Conservation (phyloP, 2,888 invertebrate genomes). For the Pharmacophagus antenor region DNA sequence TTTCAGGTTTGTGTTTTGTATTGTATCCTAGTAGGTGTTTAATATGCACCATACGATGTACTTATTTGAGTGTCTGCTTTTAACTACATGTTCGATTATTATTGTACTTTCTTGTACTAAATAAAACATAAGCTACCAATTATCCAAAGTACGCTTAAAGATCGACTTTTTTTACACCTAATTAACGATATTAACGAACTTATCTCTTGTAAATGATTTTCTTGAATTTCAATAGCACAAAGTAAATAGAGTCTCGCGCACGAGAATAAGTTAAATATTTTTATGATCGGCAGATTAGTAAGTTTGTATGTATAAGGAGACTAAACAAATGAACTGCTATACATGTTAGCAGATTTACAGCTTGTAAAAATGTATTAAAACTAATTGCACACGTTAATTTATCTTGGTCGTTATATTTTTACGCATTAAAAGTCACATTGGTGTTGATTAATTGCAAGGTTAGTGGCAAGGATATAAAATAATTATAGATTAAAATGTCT, state of each 20-base stretch:
- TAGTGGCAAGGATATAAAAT: constrained; percentile 1
- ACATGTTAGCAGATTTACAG: not conserved
- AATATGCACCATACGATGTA: not conserved
- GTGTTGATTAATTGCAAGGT: not conserved
- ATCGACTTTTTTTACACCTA: not conserved
- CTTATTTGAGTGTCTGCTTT: not conserved
- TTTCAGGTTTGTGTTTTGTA: too few species aligned
- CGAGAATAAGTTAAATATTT: not conserved
- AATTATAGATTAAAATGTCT: not conserved
- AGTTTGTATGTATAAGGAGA: not conserved
- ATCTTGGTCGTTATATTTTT: constrained; percentile 3
- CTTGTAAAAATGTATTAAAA: constrained; percentile 5
- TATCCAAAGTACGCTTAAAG: constrained; percentile 14
- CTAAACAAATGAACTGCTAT: not conserved
- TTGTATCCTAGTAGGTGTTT: not conserved
- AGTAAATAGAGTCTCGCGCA: not conserved
- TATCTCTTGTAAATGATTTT: constrained; percentile 14
- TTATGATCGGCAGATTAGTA: not conserved
- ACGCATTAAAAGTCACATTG: not conserved
- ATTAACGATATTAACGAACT: not conserved
- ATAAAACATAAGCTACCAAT: constrained; percentile 8
- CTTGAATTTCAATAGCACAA: not conserved
- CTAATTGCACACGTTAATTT: not conserved
- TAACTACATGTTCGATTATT: not conserved
- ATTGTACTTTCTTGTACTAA: constrained; percentile 8